Base-by-base conservation (phyloP, 2,888 invertebrate genomes). In the Tenthredo notha region DNA sequence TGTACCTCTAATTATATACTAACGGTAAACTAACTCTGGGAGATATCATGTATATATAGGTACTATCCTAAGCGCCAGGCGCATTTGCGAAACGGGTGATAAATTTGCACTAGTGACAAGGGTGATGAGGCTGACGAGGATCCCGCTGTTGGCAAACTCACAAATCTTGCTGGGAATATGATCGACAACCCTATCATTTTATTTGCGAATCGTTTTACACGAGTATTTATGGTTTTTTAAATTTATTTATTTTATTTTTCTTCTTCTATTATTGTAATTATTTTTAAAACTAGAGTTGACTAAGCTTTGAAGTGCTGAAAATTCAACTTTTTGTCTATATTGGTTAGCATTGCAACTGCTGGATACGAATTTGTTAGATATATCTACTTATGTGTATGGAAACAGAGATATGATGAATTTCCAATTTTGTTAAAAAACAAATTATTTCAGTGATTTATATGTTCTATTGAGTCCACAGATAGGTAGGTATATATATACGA, bases 81-180 rank as follows among this genome's bases (percentile, higher is more conserved):
- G 43, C 43, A 40, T 74, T 40, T 43, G 25, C n/a, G 25, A 21
- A 74, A 74, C 18, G 37, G 70, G 37, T 37, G n/a, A 70, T 74
- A 74, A 74, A 74, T 74, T 74, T 74, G 1, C 74, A 43, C n/a
- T 10, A 43, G 74, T 21, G 74, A 74, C 40, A 74, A 9, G 43
- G 21, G 74, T 43, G 74, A 74, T 74, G 74, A 43, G 74, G 21
- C 18, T 43, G 43, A 43, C 43, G 43, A 43, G 74, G 74, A 74
- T 74, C 21, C 5, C 74, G 40, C 21, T 40, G 10, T 12, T 43
- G 74, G 43, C 74, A 43, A 43, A 43, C 21, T 25, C 74, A 74
- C 40, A 74, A 74, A 74, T 70, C 74, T 43, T 74, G 74, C 10
- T 2, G 43, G 10, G 21, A n/a, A 74, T 43, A 43, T 43, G 74